Conservation (phyloP, 2,113 vertebrate genomes). For the Anarrhichthys ocellatus region DNA sequence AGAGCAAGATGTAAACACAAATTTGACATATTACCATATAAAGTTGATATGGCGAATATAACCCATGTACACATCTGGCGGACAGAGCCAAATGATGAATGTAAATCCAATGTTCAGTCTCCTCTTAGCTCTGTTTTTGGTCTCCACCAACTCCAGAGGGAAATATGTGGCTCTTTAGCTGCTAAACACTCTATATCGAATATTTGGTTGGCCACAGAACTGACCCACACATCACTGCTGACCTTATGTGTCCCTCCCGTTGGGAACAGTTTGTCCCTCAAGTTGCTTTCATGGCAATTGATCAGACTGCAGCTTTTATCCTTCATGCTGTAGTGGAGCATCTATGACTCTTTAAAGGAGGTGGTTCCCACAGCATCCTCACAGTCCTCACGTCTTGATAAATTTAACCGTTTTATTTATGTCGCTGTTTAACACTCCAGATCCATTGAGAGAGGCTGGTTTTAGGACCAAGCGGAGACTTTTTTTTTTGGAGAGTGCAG, state of each 20-base stretch:
- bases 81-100: neutral
- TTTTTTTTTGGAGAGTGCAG: conserved; percentile 20
- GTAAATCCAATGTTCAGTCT: neutral
- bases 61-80: neutral
- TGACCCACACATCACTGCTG: conserved; percentile 3
- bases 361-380: neutral
- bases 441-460: neutral
- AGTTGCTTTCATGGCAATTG: conserved; percentile 33
- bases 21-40: neutral
- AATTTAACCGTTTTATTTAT: neutral
- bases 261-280: conserved; percentile 38
- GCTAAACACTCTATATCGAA: neutral
- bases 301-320: conserved; percentile 15
- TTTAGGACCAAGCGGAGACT: conserved; percentile 48
- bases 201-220: neutral
- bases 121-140: conserved; percentile 6
- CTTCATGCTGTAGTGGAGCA: neutral
- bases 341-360: neutral
- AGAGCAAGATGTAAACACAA: neutral
- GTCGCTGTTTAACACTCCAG: neutral
- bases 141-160: neutral
- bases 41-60: neutral
- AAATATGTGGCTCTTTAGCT: neutral
- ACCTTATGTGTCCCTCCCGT: conserved; percentile 25
- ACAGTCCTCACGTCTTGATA: neutral